Percentiles rank a stretch among this genome's conserved stretches.
These are phyloP conservation scores for Boleophthalmus pectinirostris DNA, from an alignment of 2,113 vertebrate genomes.

Conservation along the genomic window DNA sequence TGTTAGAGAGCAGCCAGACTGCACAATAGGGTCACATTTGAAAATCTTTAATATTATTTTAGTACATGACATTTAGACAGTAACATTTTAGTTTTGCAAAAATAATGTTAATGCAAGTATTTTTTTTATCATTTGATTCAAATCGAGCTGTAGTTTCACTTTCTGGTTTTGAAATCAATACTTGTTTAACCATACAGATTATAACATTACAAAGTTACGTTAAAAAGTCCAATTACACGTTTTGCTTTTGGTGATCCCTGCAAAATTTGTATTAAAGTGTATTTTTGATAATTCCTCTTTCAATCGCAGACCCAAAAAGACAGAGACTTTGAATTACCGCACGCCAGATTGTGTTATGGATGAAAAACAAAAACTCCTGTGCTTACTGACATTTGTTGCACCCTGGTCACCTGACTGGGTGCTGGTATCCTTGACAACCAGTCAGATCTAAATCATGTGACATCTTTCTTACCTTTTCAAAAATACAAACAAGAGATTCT, in stretches of 20 bases:
- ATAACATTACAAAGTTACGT: too few species aligned
- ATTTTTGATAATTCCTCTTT: background rate
- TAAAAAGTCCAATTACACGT: too few species aligned
- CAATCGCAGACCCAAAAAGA: background rate
- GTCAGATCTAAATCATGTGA: conserved; percentile 2
- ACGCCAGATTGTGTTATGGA: background rate
- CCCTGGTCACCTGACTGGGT: background rate
- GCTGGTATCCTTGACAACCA: background rate
- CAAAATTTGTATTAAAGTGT: background rate
- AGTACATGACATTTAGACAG: background rate
- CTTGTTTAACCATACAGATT: too few species aligned
- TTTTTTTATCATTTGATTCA: too few species aligned
- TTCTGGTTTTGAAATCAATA: too few species aligned
- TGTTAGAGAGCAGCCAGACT: background rate
- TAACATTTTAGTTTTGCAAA: background rate
- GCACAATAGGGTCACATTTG: background rate
- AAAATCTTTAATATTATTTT: background rate
- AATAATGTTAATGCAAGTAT: too few species aligned
- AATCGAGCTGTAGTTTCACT: too few species aligned
- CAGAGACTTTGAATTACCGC: background rate
- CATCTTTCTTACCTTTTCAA: background rate
- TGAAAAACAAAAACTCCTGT: background rate
- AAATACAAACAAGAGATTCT: background rate
- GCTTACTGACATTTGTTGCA: background rate
- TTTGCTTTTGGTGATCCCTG: background rate